Evolutionary conservation across 92 coral and sea anemone genomes (phyloP), one percentile per base, ranked within the genome.

Genomic region (Porites rus): DNA sequence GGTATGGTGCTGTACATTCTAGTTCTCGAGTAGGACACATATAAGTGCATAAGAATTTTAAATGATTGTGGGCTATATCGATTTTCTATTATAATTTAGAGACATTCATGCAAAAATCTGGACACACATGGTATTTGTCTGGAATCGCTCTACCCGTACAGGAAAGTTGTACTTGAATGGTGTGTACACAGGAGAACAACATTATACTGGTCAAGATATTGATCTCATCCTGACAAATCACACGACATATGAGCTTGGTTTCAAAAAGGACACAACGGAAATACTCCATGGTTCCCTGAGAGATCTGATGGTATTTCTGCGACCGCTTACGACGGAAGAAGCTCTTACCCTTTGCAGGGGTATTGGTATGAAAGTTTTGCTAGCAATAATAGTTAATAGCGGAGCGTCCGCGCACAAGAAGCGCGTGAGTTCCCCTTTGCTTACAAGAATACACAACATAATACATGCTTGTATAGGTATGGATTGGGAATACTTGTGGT

Each of bases 391-490:
- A 28, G 31, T 28, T 28, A 28, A 28, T 28, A 28, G 4, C 89
- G 90, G 11, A 78, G 76, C n/a, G 86, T 91, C 1, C 52, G 22
- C 7, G 46, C 63, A 20, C 91, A 93, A 19, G 31, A 76, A 12
- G 89, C 93, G 77, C 89, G 95, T 51, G 83, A 76, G 10, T 85
- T 92, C 46, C 93, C 95, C 5, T 92, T 85, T 25, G 67, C 68
- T 6, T 89, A 31, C 70, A 63, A 82, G 17, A 70, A 76, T 12
- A 79, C 6, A 22, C 13, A 65, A 9, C 75, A 43, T 59, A 52
- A 84, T 14, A 25, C 31, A 28, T 28, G 31, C 60, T 0, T 92
- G 92, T 19, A 28, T 70, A 4, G 11, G 54, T 21, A 61, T 0
- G 1, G 16, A 75, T 0, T 5, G 13, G 14, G 22, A 73, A 25